These are phyloP conservation scores for Pseudois nayaur DNA, from an alignment of 2,113 vertebrate species.

Conservation along the genomic window DNA sequence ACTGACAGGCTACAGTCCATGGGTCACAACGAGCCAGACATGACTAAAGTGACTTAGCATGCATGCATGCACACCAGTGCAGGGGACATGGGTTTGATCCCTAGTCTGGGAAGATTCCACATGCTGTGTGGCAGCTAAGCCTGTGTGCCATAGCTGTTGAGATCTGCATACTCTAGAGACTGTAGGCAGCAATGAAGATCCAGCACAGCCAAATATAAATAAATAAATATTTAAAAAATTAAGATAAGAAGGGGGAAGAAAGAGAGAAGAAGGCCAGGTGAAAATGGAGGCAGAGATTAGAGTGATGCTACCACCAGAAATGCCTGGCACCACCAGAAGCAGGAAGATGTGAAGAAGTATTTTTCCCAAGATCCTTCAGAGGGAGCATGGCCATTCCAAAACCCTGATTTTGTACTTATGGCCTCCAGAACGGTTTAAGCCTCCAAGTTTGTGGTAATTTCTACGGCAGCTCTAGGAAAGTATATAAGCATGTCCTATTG, in stretches of 20 bases:
- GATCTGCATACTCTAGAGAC: fast-evolving
- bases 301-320: neutral
- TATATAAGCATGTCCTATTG: neutral
- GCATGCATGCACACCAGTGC: neutral
- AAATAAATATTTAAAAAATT: neutral
- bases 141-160: neutral
- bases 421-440: neutral
- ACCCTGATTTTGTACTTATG: neutral
- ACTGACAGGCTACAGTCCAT: neutral
- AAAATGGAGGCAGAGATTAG: neutral
- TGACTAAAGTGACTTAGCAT: neutral
- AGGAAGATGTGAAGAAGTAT: neutral
- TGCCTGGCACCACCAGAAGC: no score
- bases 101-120: neutral
- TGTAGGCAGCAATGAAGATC: neutral
- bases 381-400: neutral
- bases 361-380: neutral
- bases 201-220: neutral
- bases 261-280: neutral
- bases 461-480: neutral
- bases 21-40: fast-evolving
- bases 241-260: neutral
- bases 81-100: neutral
- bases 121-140: neutral
- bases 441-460: neutral